phyloP scores from a whole-genome alignment of 1,140 invertebrate genomes.

The Saxidomus purpurata region DNA sequence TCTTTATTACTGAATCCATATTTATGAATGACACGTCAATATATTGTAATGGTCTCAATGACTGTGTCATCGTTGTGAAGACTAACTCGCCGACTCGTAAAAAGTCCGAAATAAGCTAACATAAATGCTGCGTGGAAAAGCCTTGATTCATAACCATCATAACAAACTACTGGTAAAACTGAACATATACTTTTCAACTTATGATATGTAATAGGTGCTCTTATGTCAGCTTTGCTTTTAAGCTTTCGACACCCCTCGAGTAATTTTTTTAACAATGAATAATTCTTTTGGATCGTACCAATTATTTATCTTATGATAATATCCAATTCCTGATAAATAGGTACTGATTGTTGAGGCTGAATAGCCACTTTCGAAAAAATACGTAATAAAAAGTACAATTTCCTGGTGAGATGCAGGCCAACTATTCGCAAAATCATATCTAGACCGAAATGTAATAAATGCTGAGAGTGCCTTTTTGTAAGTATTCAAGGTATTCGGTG shows the following conservation, averaged over 20 bases:
- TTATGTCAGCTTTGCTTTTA: not conserved
- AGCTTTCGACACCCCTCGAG: slow-evolving; percentile 4
- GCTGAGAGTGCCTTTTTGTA: not conserved
- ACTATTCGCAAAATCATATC: not conserved
- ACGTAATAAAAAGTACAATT: not conserved
- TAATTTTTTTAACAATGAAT: slow-evolving; percentile 8
- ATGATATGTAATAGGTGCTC: not conserved
- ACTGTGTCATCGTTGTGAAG: not conserved
- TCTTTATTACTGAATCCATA: not conserved
- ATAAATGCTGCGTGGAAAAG: not conserved
- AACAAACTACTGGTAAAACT: not conserved
- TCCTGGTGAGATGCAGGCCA: not conserved
- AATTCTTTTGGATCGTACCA: not conserved
- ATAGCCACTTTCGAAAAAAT: not conserved
- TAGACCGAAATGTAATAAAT: not conserved
- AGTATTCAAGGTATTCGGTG: not conserved
- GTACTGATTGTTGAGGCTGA: not conserved
- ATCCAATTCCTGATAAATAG: slow-evolving; percentile 10
- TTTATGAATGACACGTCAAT: not conserved
- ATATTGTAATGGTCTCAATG: not conserved
- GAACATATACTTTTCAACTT: not conserved
- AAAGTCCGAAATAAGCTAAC: slow-evolving; percentile 19
- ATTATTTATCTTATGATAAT: slow-evolving; percentile 16
- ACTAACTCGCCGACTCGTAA: slow-evolving; percentile 9
- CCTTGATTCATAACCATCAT: not conserved